A percentile compares a stretch with the other conserved stretches of the same genome.
Conservation (phyloP, 1,140 invertebrate species). For the Diachasmimorpha longicaudata region DNA sequence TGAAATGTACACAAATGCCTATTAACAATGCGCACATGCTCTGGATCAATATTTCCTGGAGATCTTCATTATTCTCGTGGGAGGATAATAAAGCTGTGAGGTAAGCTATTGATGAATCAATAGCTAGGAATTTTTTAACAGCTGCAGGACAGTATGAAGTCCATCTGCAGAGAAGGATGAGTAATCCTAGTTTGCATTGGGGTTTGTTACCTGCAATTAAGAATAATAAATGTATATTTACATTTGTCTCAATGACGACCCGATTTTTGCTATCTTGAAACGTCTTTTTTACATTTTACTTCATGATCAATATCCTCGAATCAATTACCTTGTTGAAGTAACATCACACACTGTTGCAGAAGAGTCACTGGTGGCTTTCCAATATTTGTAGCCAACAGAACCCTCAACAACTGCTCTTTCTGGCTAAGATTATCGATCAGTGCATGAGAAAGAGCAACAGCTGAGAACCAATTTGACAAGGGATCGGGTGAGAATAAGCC, state of each 20-base stretch:
- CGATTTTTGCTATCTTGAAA: too few species aligned
- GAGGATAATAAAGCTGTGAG: constrained; percentile 79
- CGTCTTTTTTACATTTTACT: too few species aligned
- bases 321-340: constrained; percentile 79
- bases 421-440: constrained; percentile 88
- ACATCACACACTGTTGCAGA: constrained; percentile 83
- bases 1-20: constrained; percentile 91
- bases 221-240: too few species aligned
- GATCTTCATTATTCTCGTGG: constrained; percentile 68
- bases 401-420: constrained; percentile 92
- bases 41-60: constrained; percentile 69
- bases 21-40: constrained; percentile 94
- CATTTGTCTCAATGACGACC: too few species aligned
- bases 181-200: constrained; percentile 88
- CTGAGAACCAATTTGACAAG: constrained; percentile 97
- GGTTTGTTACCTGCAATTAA: constrained; percentile 65
- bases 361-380: constrained; percentile 86
- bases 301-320: too few species aligned
- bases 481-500: constrained; percentile 91
- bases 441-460: constrained; percentile 88
- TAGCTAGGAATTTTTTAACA: constrained; percentile 83
- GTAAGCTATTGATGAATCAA: constrained; percentile 86
- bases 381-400: constrained; percentile 86
- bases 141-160: constrained; percentile 82
- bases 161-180: constrained; percentile 93